Base-by-base conservation (phyloP, 2,888 invertebrate genomes). In the Crepidodera aurea region DNA sequence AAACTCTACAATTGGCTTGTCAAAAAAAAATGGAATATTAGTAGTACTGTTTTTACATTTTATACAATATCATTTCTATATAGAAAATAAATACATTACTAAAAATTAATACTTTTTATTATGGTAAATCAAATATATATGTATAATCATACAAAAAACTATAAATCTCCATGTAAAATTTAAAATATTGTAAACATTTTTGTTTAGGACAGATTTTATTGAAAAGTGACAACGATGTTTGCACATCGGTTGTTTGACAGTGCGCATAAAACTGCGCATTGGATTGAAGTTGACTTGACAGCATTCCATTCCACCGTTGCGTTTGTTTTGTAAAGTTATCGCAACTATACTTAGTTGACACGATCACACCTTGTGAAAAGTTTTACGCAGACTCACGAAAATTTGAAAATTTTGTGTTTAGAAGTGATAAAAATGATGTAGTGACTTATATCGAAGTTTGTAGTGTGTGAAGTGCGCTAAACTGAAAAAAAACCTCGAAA, bases 361-460 rank as follows among this genome's bases (percentile, higher is more conserved):
- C 59, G 59, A 55, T 53, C 50, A 64, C 60, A 64, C 56, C 57
- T 65, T 60, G 56, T 58, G 61, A 64, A 50, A 59, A 59, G 25
- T 64, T 60, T 68, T 61, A 62, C 64, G 66, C 64, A 65, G 61
- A 59, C 54, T 66, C 63, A 57, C 42, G 63, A 61, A 66, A 67
- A 65, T 61, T 64, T 57, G 60, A 65, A 67, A 65, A 65, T 44
- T 19, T 58, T 50, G 62, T 57, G 64, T 50, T 27, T 19, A 1
- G 15, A n/a, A 19, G 51, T 42, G 46, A 50, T 51, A 55, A 61
- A 65, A 64, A 66, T 50, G 55, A 67, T 67, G 68, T 69, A 67
- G 61, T 19, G 34, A 50, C 13, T 32, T 53, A 29, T 48, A 27
- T 57, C 25, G 8, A 16, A 56, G 54, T 62, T 56, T 51, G 22